phyloP scores from a whole-genome alignment of 2,797 vertebrate genomes.

The Myripristis murdjan region DNA sequence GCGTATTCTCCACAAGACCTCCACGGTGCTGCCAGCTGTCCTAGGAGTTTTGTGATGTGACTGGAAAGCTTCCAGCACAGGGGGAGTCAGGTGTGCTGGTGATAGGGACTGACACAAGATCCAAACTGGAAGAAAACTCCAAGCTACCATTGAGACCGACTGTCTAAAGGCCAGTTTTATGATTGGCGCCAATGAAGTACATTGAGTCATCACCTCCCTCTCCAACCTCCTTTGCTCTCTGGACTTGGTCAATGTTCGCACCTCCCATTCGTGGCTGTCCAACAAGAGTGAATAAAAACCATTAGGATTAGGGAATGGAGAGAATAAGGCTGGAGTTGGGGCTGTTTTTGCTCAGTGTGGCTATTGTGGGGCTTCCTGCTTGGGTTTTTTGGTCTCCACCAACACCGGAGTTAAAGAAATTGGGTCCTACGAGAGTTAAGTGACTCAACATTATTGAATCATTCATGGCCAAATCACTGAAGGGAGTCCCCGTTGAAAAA shows the following conservation, averaged over 20 bases:
- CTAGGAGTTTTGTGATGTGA: constrained; percentile 18
- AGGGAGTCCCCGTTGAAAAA: constrained; percentile 38
- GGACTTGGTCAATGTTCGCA: constrained; percentile 46
- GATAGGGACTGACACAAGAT: not conserved
- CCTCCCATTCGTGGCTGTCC: constrained; percentile 43
- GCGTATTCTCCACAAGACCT: not conserved
- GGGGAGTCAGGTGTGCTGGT: constrained; percentile 36
- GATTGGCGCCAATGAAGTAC: constrained; percentile 47
- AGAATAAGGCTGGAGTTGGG: constrained; percentile 31
- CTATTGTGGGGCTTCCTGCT: constrained; percentile 43
- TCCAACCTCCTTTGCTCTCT: constrained; percentile 24
- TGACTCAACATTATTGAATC: constrained; percentile 60
- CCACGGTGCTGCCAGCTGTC: not conserved
- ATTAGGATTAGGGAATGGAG: constrained; percentile 47
- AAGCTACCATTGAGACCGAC: constrained; percentile 14
- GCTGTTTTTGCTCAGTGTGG: constrained; percentile 34
- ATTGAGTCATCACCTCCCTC: constrained; percentile 64
- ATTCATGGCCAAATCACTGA: constrained; percentile 46
- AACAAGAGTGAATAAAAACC: constrained; percentile 44
- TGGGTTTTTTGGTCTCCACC: constrained; percentile 24
- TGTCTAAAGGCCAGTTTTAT: constrained; percentile 41
- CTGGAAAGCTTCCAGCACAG: constrained; percentile 4
- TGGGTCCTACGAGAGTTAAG: constrained; percentile 40
- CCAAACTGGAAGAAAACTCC: constrained; percentile 26
- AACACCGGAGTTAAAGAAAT: constrained; percentile 21